Evolutionary conservation across 1,140 invertebrate genomes (phyloP), one percentile per base, ranked within the genome.

Genomic region (Aplysia californica): DNA sequence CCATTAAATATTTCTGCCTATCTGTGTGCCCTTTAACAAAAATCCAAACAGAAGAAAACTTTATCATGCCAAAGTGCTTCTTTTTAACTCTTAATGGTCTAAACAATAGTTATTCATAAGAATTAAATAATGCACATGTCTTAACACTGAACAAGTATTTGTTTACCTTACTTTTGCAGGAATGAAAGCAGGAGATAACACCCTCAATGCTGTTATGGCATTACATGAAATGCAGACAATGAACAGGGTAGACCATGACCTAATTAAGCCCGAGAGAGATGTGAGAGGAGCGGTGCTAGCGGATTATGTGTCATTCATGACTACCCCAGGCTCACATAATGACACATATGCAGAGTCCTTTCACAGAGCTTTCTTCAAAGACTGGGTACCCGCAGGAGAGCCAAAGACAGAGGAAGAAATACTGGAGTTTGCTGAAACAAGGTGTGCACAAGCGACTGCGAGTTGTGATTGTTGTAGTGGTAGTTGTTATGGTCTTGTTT

Each of bases 161-260:
- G n/a, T n/a, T n/a, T n/a, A n/a, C n/a, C n/a, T n/a, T n/a, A n/a
- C n/a, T n/a, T n/a, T n/a, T n/a, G n/a, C 59, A 87, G 86, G 86
- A 35, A 87, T 87, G 86, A 81, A 75, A 55, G 80, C 86, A 69
- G 86, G 86, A n/a, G 86, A 87, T 33, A 87, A 80, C 72, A 87
- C 86, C 20, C 75, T 87, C 0, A 87, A 87, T 72, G 70, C 81
- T 18, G 21, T 83, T 3, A 80, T 79, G 69, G 83, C 85, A 21
- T n/a, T 87, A 18, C 72, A 83, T n/a, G 78, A 82, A 35, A 23
- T 86, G 1, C 79, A 84, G 44, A 80, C 83, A 0, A 82, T 87
- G 79, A 70, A 77, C 26, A 66, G 35, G 39, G 75, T 81, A 44
- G 86, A 87, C 69, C 83, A 79, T n/a, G 56, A 83, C 2, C 33